Conservation (phyloP, 2,888 invertebrate genomes). For the Pyrocoelia pectoralis region DNA sequence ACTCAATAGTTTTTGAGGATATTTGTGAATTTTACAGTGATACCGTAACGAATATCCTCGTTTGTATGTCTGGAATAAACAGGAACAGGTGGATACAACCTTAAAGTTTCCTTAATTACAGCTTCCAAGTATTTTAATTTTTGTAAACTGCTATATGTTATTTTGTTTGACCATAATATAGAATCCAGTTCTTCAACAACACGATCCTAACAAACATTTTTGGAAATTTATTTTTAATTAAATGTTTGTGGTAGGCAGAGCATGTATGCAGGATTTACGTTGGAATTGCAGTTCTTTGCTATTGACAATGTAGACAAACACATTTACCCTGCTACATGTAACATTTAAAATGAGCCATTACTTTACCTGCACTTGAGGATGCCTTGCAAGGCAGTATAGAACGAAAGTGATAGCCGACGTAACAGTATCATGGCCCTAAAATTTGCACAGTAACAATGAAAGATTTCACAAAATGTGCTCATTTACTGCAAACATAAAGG, state of each 20-base stretch:
- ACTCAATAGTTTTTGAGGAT: no score
- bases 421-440: constrained; percentile 62
- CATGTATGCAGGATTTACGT: no score
- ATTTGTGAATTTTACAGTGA: not conserved
- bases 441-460: not conserved
- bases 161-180: constrained; percentile 49
- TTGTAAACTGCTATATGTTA: constrained; percentile 56
- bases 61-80: constrained; percentile 58
- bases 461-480: not conserved
- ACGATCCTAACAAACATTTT: constrained; percentile 43
- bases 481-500: constrained; percentile 11
- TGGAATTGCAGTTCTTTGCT: no score
- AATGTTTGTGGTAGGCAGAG: no score
- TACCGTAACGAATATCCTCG: constrained; percentile 54
- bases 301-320: no score
- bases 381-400: constrained; percentile 57
- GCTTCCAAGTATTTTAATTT: constrained; percentile 65
- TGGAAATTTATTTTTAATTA: no score
- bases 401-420: constrained; percentile 60
- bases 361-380: constrained; percentile 56
- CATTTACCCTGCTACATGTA: no score
- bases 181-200: constrained; percentile 54
- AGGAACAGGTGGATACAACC: constrained; percentile 66
- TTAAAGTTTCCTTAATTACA: constrained; percentile 64
- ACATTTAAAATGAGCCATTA: not conserved